Evolutionary conservation across 2,888 invertebrate genomes (phyloP), one percentile per base, ranked within the genome.

Genomic region (Dastarcus helophoroides): DNA sequence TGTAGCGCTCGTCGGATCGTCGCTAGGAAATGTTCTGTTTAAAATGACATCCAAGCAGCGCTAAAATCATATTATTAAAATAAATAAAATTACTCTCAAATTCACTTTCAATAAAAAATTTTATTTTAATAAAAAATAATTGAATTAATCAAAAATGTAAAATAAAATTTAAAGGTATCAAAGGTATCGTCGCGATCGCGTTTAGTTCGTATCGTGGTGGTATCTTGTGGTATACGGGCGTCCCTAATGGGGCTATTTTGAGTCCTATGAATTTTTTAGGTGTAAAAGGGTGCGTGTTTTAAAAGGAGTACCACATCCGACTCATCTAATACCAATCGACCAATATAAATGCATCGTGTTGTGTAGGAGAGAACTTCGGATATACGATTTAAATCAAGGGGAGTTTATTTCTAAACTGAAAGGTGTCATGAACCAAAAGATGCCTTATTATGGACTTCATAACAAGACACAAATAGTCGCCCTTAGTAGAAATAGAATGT

Each of bases 371-470:
- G 88, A 89, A 56, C 71, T 90, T 15, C 68, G 76, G 44, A 75
- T 86, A 22, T 83, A 83, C 48, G 78, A 89, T 58, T 63, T 89
- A 30, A 76, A 88, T 48, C 73, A 76, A 59, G 88, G 85, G 37
- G 67, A 62, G 41, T 73, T 76, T 55, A 50, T 80, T 48, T 76
- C 79, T 7, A 77, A 82, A 22, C 60, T 86, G 25, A 81, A 84
- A 53, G 84, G 84, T 17, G 83, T 89, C 14, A 88, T 89, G 84
- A 89, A 89, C 65, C 86, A 89, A 58, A 86, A 85, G 61, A 85
- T 88, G 86, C 86, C 89, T 33, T 88, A 76, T 58, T 90, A 80
- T 61, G 88, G 85, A 1, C 69, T 86, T 6, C 84, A 88, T 56
- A 83, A 85, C 63, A 62, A 73, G 29, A 73, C 73, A 29, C 86